phyloP scores from a whole-genome alignment of 2,797 vertebrate species.

The Molossus alvarezi region DNA sequence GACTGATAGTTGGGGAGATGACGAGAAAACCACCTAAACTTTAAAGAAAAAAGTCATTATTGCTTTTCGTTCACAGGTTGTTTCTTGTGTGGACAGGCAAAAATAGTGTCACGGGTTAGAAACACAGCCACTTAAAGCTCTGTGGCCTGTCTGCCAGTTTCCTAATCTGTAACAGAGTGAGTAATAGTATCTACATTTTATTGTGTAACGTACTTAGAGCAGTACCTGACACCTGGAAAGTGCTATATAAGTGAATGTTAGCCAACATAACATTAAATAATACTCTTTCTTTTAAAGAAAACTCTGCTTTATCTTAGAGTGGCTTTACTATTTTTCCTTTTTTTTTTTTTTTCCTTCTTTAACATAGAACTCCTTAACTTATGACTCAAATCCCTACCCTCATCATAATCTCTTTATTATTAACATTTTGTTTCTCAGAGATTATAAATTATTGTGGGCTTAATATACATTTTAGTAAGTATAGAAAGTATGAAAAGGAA shows the following conservation, averaged over 20 bases:
- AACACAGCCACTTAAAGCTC: neutral
- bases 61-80: constrained; percentile 19
- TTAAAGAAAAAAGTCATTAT: neutral
- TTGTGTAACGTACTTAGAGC: neutral
- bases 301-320: neutral
- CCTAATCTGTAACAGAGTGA: neutral
- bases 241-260: neutral
- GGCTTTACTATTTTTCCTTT: neutral
- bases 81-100: neutral
- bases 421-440: constrained; percentile 31
- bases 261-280: neutral
- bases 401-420: constrained; percentile 10
- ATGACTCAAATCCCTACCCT: neutral
- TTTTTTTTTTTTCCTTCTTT: neutral
- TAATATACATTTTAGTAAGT: constrained; percentile 17
- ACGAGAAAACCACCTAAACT: neutral
- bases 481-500: constrained; percentile 5
- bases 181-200: neutral
- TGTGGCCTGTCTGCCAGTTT: neutral
- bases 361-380: neutral
- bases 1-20: neutral
- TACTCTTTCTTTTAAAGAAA: constrained; percentile 27
- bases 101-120: neutral
- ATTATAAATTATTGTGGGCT: neutral
- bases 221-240: neutral